A percentile compares a stretch with the other conserved stretches of the same genome.
Conservation (phyloP, 2,113 vertebrate genomes). For the Calidris pugnax region DNA sequence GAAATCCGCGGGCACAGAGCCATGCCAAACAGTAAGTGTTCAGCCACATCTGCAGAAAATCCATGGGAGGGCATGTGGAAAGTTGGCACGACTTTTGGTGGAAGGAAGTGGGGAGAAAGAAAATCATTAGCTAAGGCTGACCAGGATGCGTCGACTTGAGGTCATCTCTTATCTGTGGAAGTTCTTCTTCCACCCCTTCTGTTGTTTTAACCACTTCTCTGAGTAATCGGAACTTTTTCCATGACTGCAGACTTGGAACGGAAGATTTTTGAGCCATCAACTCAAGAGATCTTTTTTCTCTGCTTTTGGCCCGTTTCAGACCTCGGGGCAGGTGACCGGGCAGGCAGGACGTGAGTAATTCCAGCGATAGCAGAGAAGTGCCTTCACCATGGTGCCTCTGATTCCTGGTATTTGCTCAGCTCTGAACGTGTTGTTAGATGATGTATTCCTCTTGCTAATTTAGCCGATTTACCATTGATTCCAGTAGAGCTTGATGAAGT, state of each 20-base stretch:
- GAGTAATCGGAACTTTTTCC: background rate
- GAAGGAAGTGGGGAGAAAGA: conserved; percentile 60
- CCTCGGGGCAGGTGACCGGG: background rate
- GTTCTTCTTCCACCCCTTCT: conserved; percentile 33
- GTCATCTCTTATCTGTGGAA: conserved; percentile 42
- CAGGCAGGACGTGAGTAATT: background rate
- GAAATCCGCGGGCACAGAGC: background rate
- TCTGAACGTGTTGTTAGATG: background rate
- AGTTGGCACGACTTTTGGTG: conserved; percentile 31
- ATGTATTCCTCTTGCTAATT: conserved; percentile 33
- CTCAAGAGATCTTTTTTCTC: background rate
- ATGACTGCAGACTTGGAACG: background rate
- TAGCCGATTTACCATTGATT: conserved; percentile 11
- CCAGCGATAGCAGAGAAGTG: background rate
- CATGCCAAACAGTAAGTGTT: background rate
- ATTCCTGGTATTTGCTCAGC: background rate
- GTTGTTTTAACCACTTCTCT: conserved; percentile 32
- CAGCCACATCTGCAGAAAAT: conserved; percentile 53
- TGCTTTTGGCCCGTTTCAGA: background rate
- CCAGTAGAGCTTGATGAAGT: conserved; percentile 46
- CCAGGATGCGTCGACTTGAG: background rate
- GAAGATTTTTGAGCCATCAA: background rate
- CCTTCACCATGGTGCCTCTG: background rate
- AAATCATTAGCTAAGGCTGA: conserved; percentile 29
- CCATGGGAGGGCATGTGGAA: conserved; percentile 51